phyloP scores from a whole-genome alignment of 2,888 invertebrate species.

The Agriopis marginaria region DNA sequence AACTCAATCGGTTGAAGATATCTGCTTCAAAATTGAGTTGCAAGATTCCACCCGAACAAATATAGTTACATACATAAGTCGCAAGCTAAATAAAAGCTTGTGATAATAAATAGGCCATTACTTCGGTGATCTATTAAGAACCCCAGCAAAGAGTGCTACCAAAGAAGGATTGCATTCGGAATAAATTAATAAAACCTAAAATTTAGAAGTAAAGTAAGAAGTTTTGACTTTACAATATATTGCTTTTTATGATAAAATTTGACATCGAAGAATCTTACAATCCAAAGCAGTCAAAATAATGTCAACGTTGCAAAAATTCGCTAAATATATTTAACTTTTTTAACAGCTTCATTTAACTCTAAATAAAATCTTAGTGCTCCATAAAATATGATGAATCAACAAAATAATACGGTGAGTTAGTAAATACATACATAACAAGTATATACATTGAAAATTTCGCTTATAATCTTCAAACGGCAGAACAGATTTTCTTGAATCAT shows the following conservation, averaged over 20 bases:
- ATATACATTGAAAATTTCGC: too few species aligned
- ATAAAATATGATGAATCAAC: slow-evolving; percentile 4
- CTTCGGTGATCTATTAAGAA: too few species aligned
- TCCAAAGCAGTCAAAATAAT: slow-evolving; percentile 28
- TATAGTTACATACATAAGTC: too few species aligned
- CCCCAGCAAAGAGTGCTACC: neutral
- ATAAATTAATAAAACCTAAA: neutral
- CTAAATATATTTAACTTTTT: slow-evolving; percentile 12
- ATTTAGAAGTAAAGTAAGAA: neutral
- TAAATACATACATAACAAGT: too few species aligned
- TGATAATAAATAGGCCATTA: too few species aligned
- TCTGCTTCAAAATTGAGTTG: too few species aligned
- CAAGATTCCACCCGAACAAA: too few species aligned
- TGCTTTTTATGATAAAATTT: neutral
- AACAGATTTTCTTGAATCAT: too few species aligned
- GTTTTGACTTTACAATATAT: neutral
- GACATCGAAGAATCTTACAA: neutral
- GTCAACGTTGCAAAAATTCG: slow-evolving; percentile 35
- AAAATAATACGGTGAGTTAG: slow-evolving; percentile 14
- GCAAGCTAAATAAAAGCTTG: too few species aligned
- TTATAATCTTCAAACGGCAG: too few species aligned
- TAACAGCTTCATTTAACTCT: slow-evolving; percentile 9
- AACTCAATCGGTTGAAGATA: too few species aligned
- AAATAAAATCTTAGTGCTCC: slow-evolving; percentile 23
- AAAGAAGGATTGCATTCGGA: neutral